Percentiles rank a stretch among this genome's conserved stretches.
Conservation (phyloP, 2,113 vertebrate genomes). For the Aspidoscelis tigris region DNA sequence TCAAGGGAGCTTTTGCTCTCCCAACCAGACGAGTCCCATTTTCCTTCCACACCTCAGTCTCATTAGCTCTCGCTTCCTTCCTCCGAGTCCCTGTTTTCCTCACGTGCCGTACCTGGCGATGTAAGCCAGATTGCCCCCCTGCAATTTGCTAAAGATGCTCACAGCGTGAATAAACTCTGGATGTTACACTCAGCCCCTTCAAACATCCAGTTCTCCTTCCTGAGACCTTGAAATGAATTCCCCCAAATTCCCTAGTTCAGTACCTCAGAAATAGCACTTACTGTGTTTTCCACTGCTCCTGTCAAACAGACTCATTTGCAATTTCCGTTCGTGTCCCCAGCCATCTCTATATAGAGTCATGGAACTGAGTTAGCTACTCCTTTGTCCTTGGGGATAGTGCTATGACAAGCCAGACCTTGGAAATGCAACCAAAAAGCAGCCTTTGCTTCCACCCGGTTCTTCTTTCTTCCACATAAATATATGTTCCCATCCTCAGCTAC, state of each 20-base stretch:
- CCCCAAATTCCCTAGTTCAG: constrained; percentile 1
- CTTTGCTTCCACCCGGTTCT: background rate
- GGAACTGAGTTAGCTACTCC: constrained; percentile 34
- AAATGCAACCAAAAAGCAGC: constrained; percentile 4
- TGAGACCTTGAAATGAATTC: background rate
- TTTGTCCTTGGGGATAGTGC: constrained; percentile 32
- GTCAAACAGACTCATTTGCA: constrained; percentile 26
- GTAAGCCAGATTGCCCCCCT: background rate
- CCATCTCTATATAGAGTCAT: constrained; percentile 13
- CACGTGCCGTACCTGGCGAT: background rate
- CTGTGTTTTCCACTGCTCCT: constrained; percentile 18
- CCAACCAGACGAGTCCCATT: background rate
- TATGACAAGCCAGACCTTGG: constrained; percentile 25
- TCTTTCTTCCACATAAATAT: constrained; percentile 14
- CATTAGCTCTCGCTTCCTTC: background rate
- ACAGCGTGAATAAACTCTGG: background rate
- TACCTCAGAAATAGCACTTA: constrained; percentile 18
- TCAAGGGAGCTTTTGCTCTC: too few species aligned
- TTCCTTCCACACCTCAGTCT: background rate
- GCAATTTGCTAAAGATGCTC: background rate
- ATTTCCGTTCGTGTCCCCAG: constrained; percentile 33
- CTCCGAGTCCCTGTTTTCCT: background rate
- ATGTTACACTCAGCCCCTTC: background rate
- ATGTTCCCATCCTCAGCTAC: constrained; percentile 20
- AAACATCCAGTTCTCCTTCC: background rate